phyloP scores from a whole-genome alignment of 2,888 invertebrate species.

The Limnephilus lunatus region DNA sequence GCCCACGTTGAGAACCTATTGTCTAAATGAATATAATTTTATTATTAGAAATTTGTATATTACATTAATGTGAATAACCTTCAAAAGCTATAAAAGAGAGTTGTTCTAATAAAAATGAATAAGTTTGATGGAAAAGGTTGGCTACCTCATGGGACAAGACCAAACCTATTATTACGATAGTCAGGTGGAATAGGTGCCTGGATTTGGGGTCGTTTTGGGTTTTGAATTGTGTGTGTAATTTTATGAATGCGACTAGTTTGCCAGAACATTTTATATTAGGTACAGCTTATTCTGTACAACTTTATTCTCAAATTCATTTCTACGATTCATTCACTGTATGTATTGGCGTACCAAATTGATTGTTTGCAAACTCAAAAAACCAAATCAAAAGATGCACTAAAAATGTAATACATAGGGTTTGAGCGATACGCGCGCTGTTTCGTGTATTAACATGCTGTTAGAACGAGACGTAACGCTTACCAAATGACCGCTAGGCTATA shows the following conservation, averaged over 20 bases:
- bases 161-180: neutral
- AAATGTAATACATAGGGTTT: too few species aligned
- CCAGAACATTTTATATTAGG: neutral
- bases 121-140: neutral
- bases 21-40: too few species aligned
- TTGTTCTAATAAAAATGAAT: too few species aligned
- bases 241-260: neutral
- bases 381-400: too few species aligned
- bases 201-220: neutral
- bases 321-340: neutral
- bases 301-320: neutral
- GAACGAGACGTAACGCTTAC: too few species aligned
- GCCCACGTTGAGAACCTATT: too few species aligned
- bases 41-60: too few species aligned
- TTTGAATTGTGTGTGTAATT: neutral
- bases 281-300: neutral
- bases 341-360: neutral
- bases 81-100: too few species aligned
- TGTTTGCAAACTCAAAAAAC: neutral
- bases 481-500: too few species aligned
- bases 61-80: too few species aligned
- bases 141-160: neutral
- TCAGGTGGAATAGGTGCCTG: neutral
- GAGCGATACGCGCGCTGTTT: too few species aligned
- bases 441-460: too few species aligned